Evolutionary conservation across 2,888 invertebrate species (phyloP), one percentile per base, ranked within the genome.

Genomic region (Tricholauxania praeusta): DNA sequence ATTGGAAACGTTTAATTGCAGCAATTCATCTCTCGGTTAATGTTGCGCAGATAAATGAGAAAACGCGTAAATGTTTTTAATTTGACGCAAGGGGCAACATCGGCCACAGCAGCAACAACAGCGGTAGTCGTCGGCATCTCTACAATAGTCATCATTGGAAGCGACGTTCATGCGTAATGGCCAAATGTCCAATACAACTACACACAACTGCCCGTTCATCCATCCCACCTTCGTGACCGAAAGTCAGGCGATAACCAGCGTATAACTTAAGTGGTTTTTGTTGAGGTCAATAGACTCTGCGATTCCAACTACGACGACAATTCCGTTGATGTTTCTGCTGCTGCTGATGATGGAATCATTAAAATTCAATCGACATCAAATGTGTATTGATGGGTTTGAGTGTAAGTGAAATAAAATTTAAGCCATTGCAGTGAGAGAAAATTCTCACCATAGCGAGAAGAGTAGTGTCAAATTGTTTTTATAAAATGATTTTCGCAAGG

Each of bases 21-120:
- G 77, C 75, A 77, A 75, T 77, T 77, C 75, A 77, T 77, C 77
- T 75, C 51, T 49, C 22, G 15, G 47, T 63, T 63, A 63, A 63
- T 63, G 63, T 39, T 63, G 47, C 19, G 32, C 64, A 51, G 64
- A 64, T 64, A 51, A 39, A 64, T 64, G 22, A 49, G 64, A 64
- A 64, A 51, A 51, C 51, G 64, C 64, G 64, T 75, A 77, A 75
- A 73, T 71, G 73, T 66, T 70, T 73, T 72, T 73, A 73, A 73
- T 74, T 39, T 19, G 60, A 49, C 28, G 22, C 64, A 64, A 64
- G 64, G 28, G 51, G 64, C 51, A 19, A 17, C 12, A n/a, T 22
- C 63, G 48, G 10, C 7, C 22, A 19, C n/a, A 5, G 22, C 22
- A 19, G 1, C 57, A 7, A 8, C 47, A n/a, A 3, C 60, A n/a